Evolutionary conservation across 2,888 invertebrate species (phyloP), one percentile per base, ranked within the genome.

Genomic region (Lasioglossum leucozonium): DNA sequence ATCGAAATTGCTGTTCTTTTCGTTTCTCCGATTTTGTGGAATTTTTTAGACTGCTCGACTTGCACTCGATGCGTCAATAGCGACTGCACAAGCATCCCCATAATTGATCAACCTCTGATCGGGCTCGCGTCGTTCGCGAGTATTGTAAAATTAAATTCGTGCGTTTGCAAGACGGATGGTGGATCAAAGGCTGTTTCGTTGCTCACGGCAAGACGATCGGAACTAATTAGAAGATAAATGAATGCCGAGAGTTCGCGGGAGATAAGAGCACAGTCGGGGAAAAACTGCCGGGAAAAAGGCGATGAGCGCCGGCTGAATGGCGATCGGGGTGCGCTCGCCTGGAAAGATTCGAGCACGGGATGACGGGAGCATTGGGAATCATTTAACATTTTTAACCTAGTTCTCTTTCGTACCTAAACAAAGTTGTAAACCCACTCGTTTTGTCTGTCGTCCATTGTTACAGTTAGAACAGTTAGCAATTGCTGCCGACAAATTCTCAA

Each of bases 201-300:
- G 62, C 5, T 18, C 55, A 55, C 65, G 65, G 18, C 86, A 90
- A 89, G 91, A 80, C 86, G 83, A 88, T 89, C 82, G 91, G 84
- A 90, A 90, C 87, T 92, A 92, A 92, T 91, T 91, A 87, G 86
- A 92, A 92, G 92, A 92, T 91, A 89, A 91, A 92, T 91, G 92
- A 87, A 86, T n/a, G 86, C 85, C 65, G 75, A 83, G 83, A 86
- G 37, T 67, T 82, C 65, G 44, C 37, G 73, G 42, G 79, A 91
- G 92, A 92, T 91, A 91, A 91, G 91, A 77, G 69, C 62, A 72
- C 18, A 76, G 37, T 34, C 74, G 58, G 71, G 78, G 81, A 84
- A 89, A 83, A 88, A 85, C 76, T 72, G 72, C 74, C 47, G 72
- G 62, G 58, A 75, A 73, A 72, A 73, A 75, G 71, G 73, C 40